These are phyloP conservation scores for Ondatra zibethicus DNA, from an alignment of 2,113 vertebrate genomes.

Conservation along the genomic window DNA sequence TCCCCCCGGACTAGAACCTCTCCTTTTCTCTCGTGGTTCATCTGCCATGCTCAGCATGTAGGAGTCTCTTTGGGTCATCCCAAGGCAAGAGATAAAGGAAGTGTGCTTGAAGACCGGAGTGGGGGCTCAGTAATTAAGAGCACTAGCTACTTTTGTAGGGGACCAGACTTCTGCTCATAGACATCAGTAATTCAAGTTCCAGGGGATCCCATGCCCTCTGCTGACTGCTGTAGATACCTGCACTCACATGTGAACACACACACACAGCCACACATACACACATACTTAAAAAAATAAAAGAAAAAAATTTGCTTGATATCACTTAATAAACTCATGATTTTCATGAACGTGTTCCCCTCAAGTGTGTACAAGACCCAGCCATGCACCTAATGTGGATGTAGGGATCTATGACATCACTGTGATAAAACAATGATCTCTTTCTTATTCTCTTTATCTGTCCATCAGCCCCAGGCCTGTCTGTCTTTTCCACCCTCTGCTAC, in stretches of 20 bases:
- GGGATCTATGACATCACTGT: conserved; percentile 50
- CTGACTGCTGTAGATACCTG: neutral
- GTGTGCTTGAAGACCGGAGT: neutral
- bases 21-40: neutral
- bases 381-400: neutral
- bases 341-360: conserved; percentile 40
- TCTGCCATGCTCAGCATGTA: fast-evolving
- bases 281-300: neutral
- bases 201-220: neutral
- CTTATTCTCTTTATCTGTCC: conserved; percentile 57
- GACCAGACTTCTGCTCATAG: neutral
- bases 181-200: neutral
- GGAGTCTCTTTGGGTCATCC: neutral
- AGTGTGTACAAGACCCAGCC: neutral
- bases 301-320: conserved; percentile 41
- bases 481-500: conserved; percentile 59
- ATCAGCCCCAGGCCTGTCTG: neutral
- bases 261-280: no score
- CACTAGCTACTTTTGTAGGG: neutral
- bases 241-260: neutral
- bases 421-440: conserved; percentile 66
- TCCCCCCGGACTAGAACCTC: neutral
- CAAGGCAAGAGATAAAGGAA: conserved; percentile 23
- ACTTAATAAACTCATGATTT: conserved; percentile 64
- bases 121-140: neutral